phyloP scores from a whole-genome alignment of 2,113 vertebrate species.

The Pachycephala philippinensis region DNA sequence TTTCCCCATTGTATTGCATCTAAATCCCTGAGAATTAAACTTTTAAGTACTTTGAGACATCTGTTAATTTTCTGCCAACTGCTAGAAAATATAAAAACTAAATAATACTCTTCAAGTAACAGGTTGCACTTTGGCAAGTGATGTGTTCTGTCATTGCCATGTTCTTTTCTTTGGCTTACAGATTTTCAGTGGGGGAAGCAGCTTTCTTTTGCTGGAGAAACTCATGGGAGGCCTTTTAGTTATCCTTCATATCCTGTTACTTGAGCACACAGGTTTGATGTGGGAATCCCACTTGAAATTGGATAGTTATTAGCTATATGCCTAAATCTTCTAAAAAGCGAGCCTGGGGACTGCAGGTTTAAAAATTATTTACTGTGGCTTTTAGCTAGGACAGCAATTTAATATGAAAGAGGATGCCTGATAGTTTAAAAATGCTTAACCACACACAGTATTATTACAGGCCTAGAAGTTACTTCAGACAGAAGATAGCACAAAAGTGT shows the following conservation, averaged over 20 bases:
- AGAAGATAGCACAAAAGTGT: background rate
- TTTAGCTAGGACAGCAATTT: background rate
- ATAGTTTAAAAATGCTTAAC: background rate
- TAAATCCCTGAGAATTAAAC: background rate
- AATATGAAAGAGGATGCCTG: background rate
- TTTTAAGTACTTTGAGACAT: background rate
- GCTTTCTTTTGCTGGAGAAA: background rate
- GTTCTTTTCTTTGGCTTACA: background rate
- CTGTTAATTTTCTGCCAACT: background rate
- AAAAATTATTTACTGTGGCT: background rate
- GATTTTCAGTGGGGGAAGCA: background rate
- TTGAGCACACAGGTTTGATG: background rate
- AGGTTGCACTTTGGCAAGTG: background rate
- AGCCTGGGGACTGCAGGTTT: background rate
- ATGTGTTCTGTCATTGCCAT: accelerated
- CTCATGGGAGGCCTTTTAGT: background rate
- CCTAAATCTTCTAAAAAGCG: background rate
- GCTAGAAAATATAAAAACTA: background rate
- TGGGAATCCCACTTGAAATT: background rate
- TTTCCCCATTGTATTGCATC: background rate
- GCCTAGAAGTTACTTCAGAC: background rate
- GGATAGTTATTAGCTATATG: background rate
- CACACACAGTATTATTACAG: background rate
- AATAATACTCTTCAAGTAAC: background rate
- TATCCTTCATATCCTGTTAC: background rate